phyloP scores from a whole-genome alignment of 2,113 vertebrate species.

The Parotia lawesii region DNA sequence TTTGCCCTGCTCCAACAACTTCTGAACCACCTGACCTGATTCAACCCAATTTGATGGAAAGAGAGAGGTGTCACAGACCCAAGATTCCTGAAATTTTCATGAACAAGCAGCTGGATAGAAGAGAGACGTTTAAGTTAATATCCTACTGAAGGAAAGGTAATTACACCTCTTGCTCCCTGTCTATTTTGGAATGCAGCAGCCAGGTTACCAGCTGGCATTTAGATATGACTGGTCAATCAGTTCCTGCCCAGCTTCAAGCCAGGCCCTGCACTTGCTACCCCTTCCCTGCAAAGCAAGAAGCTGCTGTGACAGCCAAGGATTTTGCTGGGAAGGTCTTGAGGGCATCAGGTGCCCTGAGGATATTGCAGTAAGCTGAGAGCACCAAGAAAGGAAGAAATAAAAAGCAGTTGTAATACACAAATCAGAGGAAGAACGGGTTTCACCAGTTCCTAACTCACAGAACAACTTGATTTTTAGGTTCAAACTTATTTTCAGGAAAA shows the following conservation, averaged over 20 bases:
- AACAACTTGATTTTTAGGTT: not conserved
- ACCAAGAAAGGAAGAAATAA: not conserved
- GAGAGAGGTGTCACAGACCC: not conserved
- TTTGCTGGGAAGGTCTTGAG: not conserved
- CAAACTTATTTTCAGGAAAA: not conserved
- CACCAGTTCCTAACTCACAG: not conserved
- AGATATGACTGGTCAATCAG: not conserved
- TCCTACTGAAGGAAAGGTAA: not conserved
- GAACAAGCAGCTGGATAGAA: not conserved
- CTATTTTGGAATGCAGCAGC: not conserved
- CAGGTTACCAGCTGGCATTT: constrained; percentile 14
- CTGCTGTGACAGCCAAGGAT: not conserved
- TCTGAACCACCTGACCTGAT: not conserved
- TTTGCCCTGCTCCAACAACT: not conserved
- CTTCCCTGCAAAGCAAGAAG: not conserved
- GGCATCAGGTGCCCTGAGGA: not conserved
- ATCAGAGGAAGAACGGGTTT: not conserved
- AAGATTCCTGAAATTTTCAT: not conserved
- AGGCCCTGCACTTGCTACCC: not conserved
- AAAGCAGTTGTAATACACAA: not conserved
- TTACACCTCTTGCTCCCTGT: constrained; percentile 18
- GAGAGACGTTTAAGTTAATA: constrained; percentile 16
- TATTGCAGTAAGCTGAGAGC: not conserved
- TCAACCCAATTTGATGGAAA: not conserved
- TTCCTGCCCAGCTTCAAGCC: not conserved